Percentiles rank a stretch among this genome's conserved stretches.
Evolutionary conservation across 2,888 invertebrate genomes (phyloP).

Genomic region (Pecten maximus): DNA sequence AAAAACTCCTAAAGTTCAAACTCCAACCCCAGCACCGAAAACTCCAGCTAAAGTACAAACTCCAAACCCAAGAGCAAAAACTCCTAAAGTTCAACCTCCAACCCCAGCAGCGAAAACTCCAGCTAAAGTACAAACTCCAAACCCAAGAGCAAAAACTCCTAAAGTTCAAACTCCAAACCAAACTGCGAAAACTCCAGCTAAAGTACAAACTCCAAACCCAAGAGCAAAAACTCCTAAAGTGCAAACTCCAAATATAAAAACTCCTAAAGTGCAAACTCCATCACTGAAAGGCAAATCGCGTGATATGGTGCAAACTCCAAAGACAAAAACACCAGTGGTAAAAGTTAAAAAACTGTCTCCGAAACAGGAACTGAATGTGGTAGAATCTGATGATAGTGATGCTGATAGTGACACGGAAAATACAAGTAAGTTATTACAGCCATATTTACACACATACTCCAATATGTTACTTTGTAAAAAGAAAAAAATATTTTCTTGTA

Average conservation of each 20-base stretch:
- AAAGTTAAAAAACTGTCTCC: neutral
- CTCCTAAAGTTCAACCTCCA: neutral
- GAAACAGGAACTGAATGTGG: neutral
- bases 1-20: neutral
- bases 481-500: too few relatives aligned
- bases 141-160: neutral
- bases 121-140: neutral
- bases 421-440: neutral
- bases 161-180: neutral
- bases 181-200: neutral
- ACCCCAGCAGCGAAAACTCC: neutral
- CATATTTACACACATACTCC: too few relatives aligned
- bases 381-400: neutral
- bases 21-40: neutral
- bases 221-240: neutral
- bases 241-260: neutral
- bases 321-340: neutral
- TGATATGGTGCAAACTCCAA: too few relatives aligned
- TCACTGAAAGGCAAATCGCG: too few relatives aligned
- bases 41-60: neutral
- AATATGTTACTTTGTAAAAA: too few relatives aligned
- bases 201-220: neutral
- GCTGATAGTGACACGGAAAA: neutral
- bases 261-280: neutral
- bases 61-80: neutral